These are phyloP conservation scores for Cryptoblepharus egeriae DNA, from an alignment of 2,797 vertebrate species.

Conservation along the genomic window DNA sequence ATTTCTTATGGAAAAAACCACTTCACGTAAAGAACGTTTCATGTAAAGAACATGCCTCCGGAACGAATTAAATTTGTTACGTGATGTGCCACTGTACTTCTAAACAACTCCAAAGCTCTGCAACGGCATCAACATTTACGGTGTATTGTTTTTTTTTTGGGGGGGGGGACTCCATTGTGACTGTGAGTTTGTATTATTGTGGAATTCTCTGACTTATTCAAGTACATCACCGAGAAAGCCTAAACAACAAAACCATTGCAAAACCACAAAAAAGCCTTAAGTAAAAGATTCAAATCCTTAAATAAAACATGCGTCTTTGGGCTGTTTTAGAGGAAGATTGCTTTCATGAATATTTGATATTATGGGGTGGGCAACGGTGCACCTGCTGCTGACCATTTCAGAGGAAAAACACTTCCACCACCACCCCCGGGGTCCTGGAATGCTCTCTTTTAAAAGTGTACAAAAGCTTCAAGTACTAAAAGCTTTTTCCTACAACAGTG, in stretches of 20 bases:
- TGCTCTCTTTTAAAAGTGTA: conserved; percentile 11
- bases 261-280: conserved; percentile 15
- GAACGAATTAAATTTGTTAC: no score
- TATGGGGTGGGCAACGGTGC: not conserved
- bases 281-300: conserved; percentile 41
- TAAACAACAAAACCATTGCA: conserved; percentile 17
- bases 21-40: no score
- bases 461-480: conserved; percentile 8
- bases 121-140: conserved; percentile 30
- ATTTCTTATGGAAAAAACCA: no score
- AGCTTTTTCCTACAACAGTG: conserved; percentile 9
- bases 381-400: conserved; percentile 34
- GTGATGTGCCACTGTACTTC: not conserved
- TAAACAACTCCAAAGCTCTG: not conserved
- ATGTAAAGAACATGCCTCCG: no score
- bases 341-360: conserved; percentile 41
- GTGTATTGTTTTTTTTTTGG: no score
- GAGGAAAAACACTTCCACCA: not conserved
- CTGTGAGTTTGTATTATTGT: conserved; percentile 34
- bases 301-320: conserved; percentile 25
- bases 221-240: not conserved
- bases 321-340: conserved; percentile 22
- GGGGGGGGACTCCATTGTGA: conserved; percentile 45
- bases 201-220: conserved; percentile 26
- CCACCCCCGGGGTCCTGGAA: not conserved